Base-by-base conservation (phyloP, 2,888 invertebrate genomes). In the Ornithoptera priamus region DNA sequence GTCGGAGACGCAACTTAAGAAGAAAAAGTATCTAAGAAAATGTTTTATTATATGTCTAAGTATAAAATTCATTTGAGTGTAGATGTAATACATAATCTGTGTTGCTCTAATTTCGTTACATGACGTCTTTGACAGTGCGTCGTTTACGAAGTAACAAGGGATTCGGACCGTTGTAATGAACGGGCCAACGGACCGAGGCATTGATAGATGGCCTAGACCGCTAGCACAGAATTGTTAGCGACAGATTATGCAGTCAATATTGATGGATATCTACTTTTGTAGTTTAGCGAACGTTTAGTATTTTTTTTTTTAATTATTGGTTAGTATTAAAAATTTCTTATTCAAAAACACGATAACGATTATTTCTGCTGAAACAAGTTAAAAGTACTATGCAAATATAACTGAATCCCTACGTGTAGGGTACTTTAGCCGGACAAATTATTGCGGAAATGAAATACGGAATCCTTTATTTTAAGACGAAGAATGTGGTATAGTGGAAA, bases 231-330 rank as follows among this genome's bases (percentile, higher is more conserved):
- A 74, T 81, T 80, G 80, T 78, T 85, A 84, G 86, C 83, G 84
- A 84, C 78, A 73, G 79, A 74, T 87, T 85, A 88, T 80, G 75
- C 70, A 58, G 87, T 85, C 81, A 76, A 80, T 82, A 78, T 80
- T 72, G 73, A 75, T 72, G 68, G 68, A 53, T 65, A 63, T 65
- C 62, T 69, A 71, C 24, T 50, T 46, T 53, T 30, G 24, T 65
- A 56, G 62, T 61, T 53, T n/a, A n/a, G 53, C 53, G n/a, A 18
- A 7, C n/a, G 18, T n/a, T n/a, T n/a, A 53, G 6, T n/a, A 53
- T 7, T 6, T 53, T n/a, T 53, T 53, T 18, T 6, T 12, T 53
- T 2, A 46, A n/a, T 53, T 53, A 18, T n/a, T 18, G 2, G 18
- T 18, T 50, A 2, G 15, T 50, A 1, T 18, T n/a, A 0, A 53